These are phyloP conservation scores for Noctilio leporinus DNA, from an alignment of 2,113 vertebrate species.

Conservation along the genomic window DNA sequence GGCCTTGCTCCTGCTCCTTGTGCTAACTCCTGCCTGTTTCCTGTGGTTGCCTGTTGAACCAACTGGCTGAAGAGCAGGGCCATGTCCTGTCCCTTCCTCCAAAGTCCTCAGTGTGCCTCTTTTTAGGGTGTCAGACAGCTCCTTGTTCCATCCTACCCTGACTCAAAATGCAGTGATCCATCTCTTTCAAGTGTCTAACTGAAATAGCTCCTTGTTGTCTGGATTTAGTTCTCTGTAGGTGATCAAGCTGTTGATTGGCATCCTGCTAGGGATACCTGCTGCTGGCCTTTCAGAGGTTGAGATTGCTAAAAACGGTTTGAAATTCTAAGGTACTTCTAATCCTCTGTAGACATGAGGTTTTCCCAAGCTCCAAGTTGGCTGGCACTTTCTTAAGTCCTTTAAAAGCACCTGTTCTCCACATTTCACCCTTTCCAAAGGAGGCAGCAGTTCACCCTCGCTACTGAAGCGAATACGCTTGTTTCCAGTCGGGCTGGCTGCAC, in stretches of 20 bases:
- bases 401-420: constrained; percentile 55
- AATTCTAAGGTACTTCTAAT: constrained; percentile 58
- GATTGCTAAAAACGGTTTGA: constrained; percentile 50
- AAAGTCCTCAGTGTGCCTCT: not conserved
- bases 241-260: constrained; percentile 24
- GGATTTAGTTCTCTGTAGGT: constrained; percentile 46
- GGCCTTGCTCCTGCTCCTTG: not conserved
- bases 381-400: constrained; percentile 38
- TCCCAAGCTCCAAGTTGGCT: constrained; percentile 52
- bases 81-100: not conserved
- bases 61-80: not conserved
- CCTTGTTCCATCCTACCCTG: not conserved
- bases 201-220: constrained; percentile 35
- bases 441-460: constrained; percentile 43
- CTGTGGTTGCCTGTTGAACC: not conserved
- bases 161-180: not conserved
- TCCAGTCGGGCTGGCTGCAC: not conserved
- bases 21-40: constrained; percentile 10
- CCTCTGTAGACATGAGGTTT: constrained; percentile 57
- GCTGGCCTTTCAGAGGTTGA: constrained; percentile 40
- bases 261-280: constrained; percentile 37
- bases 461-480: constrained; percentile 17
- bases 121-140: not conserved
- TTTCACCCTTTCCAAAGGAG: constrained; percentile 57
- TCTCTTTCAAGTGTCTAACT: constrained; percentile 36